Evolutionary conservation across 2,113 vertebrate genomes (phyloP).

Genomic region (Zapornia atra): DNA sequence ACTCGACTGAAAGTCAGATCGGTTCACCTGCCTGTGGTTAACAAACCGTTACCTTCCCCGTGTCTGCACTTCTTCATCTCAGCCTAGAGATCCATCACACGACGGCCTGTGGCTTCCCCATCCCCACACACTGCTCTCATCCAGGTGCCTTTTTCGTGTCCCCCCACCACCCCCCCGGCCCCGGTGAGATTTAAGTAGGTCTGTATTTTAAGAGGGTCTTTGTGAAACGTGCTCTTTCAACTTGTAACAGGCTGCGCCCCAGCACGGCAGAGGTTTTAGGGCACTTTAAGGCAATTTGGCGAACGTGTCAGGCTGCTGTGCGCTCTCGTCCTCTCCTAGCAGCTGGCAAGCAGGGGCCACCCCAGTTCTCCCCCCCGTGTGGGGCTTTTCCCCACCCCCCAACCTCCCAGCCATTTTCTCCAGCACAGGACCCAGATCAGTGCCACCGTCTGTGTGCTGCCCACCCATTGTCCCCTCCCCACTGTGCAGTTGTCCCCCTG

Average conservation of each 20-base stretch:
- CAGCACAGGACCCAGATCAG: fast-evolving
- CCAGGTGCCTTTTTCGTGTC: neutral
- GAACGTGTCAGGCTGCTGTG: fast-evolving
- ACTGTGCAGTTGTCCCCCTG: neutral
- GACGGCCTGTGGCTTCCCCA: neutral
- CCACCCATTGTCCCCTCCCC: neutral
- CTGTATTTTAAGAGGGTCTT: neutral
- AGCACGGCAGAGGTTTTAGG: neutral
- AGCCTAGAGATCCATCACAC: neutral
- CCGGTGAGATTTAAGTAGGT: neutral
- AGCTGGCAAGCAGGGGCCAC: neutral
- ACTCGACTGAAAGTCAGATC: neutral
- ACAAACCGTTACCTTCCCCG: neutral
- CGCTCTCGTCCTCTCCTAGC: neutral
- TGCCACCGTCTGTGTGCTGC: neutral
- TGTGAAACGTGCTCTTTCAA: neutral
- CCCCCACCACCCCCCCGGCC: no score
- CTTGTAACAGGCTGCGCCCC: neutral
- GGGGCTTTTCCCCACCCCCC: neutral
- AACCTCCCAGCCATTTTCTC: neutral
- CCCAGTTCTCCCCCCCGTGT: neutral
- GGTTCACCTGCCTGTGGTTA: neutral
- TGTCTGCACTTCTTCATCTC: neutral
- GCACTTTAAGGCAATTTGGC: neutral
- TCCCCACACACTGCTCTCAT: fast-evolving